These are phyloP conservation scores for Prionailurus viverrinus DNA, from an alignment of 2,113 vertebrate species.

Conservation along the genomic window DNA sequence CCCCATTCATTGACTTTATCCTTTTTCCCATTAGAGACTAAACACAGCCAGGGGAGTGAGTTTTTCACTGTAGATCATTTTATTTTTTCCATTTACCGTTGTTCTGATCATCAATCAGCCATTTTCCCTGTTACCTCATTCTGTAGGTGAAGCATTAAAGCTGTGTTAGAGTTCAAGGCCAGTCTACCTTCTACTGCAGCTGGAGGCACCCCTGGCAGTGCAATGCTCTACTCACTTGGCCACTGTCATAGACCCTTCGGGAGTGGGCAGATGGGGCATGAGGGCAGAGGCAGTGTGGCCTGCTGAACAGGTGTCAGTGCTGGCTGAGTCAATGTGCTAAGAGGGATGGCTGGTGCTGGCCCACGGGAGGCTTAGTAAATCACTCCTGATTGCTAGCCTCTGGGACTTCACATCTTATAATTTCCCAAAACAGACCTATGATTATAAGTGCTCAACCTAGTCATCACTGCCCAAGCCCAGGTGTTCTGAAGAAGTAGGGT, in stretches of 20 bases:
- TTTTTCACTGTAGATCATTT: not conserved
- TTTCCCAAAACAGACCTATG: conserved; percentile 43
- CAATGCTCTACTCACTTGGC: not conserved
- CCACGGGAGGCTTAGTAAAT: not conserved
- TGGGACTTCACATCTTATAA: conserved; percentile 42
- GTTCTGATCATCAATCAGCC: not conserved
- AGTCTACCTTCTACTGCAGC: not conserved
- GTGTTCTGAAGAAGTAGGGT: not conserved
- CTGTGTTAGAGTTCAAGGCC: not conserved
- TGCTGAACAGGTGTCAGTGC: not conserved
- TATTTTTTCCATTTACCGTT: not conserved
- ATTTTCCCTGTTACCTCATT: conserved; percentile 27
- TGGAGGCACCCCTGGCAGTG: not conserved
- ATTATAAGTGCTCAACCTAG: not conserved
- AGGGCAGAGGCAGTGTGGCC: not conserved
- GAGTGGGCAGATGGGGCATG: not conserved
- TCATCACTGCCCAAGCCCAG: not conserved
- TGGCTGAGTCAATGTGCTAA: not conserved
- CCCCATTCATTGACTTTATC: not conserved
- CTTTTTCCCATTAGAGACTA: not conserved
- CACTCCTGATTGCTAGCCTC: conserved; percentile 29
- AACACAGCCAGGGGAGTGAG: not conserved
- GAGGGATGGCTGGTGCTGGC: not conserved
- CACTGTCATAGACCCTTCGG: not conserved
- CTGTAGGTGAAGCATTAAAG: not conserved